Evolutionary conservation across 2,113 vertebrate genomes (phyloP).

Genomic region (Pithys albifrons): DNA sequence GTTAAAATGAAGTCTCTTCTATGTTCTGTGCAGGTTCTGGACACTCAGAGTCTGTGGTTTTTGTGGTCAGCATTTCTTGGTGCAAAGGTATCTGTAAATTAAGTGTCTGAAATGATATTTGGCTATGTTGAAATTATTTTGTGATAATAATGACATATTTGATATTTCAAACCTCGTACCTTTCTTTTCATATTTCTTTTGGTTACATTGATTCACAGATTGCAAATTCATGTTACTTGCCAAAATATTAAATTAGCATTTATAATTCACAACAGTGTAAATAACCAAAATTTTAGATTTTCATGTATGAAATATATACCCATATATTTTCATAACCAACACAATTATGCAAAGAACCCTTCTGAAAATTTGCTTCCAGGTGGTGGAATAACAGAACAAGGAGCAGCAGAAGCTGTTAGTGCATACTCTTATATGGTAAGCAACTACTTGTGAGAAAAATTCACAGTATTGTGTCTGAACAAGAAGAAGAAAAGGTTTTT

Average conservation of each 20-base stretch:
- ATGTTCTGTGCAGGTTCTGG: not conserved
- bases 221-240: not conserved
- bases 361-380: not conserved
- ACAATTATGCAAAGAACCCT: not conserved
- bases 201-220: not conserved
- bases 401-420: not conserved
- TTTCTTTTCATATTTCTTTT: not conserved
- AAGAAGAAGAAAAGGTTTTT: not conserved
- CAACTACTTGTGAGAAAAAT: not conserved
- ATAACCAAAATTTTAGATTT: not conserved
- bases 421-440: rapidly evolving
- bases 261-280: not conserved
- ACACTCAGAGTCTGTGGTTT: not conserved
- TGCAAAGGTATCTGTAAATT: not conserved
- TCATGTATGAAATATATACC: not conserved
- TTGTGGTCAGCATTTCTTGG: not conserved
- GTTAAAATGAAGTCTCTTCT: not conserved
- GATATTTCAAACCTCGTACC: not conserved
- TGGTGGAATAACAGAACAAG: not conserved
- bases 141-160: not conserved
- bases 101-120: not conserved
- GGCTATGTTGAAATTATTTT: not conserved
- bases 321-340: not conserved
- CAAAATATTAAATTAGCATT: not conserved
- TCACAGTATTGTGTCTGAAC: not conserved